phyloP scores from a whole-genome alignment of 2,888 invertebrate species.

The Coleophora deauratella region DNA sequence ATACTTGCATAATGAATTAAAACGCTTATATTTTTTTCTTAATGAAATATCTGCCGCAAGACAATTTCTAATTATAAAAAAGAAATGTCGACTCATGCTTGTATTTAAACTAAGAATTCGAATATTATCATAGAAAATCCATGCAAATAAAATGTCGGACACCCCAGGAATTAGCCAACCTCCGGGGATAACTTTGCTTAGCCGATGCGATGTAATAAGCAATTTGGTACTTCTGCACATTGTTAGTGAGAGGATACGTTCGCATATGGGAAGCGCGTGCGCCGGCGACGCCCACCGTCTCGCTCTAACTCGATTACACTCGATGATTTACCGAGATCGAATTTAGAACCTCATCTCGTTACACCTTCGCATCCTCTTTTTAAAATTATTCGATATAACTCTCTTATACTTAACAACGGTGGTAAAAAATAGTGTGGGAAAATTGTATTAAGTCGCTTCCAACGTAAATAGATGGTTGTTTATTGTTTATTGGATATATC shows the following conservation, averaged over 20 bases:
- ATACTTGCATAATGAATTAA: not conserved
- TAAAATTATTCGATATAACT: slow-evolving; percentile 29
- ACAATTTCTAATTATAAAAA: too few relatives aligned
- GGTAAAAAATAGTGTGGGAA: slow-evolving; percentile 31
- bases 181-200: slow-evolving; percentile 42
- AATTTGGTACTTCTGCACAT: slow-evolving; percentile 22
- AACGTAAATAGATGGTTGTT: slow-evolving; percentile 5
- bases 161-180: slow-evolving; percentile 62
- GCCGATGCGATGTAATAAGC: too few relatives aligned
- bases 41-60: too few relatives aligned
- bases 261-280: slow-evolving; percentile 57
- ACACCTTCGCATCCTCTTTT: slow-evolving; percentile 47
- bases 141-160: slow-evolving; percentile 41
- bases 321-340: slow-evolving; percentile 71
- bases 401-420: slow-evolving; percentile 5
- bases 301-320: slow-evolving; percentile 67
- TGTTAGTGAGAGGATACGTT: slow-evolving; percentile 57
- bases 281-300: slow-evolving; percentile 64
- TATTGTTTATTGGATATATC: slow-evolving; percentile 10
- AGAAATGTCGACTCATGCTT: slow-evolving; percentile 30
- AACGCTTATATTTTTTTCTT: not conserved
- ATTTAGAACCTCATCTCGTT: slow-evolving; percentile 59
- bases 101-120: not conserved
- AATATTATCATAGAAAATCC: slow-evolving; percentile 18
- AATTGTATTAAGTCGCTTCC: slow-evolving; percentile 12